Evolutionary conservation across 2,797 vertebrate genomes (phyloP), one percentile per base, ranked within the genome.

Genomic region (Paedocypris micromegethes): DNA sequence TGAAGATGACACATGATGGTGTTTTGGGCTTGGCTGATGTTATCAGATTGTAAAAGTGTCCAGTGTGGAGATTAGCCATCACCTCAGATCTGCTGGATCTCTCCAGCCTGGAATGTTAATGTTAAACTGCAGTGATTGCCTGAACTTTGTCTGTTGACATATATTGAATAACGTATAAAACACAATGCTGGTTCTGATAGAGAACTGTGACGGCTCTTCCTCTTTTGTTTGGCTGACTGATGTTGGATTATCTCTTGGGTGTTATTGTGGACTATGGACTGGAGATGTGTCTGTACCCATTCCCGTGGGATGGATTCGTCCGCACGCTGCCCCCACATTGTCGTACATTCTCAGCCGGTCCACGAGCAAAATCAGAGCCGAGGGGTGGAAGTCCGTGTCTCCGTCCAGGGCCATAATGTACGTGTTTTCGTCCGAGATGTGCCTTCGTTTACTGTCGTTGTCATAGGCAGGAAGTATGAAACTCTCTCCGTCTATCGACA

Each of bases 251-350:
- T 6, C 23, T 39, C 6, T 66, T 38, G 6, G 7, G 8, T 39
- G 38, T 55, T 40, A 6, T 5, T 40, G 6, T 40, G 37, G 7
- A 40, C 6, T 7, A 53, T 23, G 8, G 4, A n/a, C n/a, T 3
- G 6, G 43, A 23, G 23, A 23, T 23, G 23, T 38, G 23, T 44
- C 47, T 86, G 82, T 81, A 92, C 91, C 91, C 87, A 90, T 91
- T 70, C 91, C 91, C 61, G 91, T 92, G 1, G 91, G 91, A 74
- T 92, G 91, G 69, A 92, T 92, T 77, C 91, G 86, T 68, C 91
- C 91, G 77, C 91, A 92, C 8, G 90, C 91, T 57, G 91, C 91
- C n/a, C 91, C 91, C 3, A 92, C 91, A 40, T 78, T 88, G 0
- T 75, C 72, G 74, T 91, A 91, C 88, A 90, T 90, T 72, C 88